A percentile compares a stretch with the other conserved stretches of the same genome.
Evolutionary conservation across 37 sponge, comb jelly and placozoan species (phyloP).

Genomic region (Diacarnus erythraeanus): DNA sequence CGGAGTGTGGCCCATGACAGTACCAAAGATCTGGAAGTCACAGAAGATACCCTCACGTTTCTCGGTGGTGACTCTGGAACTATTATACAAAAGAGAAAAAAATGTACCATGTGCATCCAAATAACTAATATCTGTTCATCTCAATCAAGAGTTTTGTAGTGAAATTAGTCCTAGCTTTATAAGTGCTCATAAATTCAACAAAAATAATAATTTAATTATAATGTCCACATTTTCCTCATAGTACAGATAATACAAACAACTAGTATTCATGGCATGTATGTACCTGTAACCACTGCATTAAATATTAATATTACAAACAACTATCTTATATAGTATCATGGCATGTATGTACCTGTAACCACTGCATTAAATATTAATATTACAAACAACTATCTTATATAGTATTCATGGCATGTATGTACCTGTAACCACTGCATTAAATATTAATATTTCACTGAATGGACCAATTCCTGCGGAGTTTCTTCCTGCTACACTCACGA

Average conservation of each 20-base stretch:
- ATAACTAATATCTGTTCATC: no score
- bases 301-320: not conserved
- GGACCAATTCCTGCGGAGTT: constrained; percentile 16
- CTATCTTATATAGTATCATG: not conserved
- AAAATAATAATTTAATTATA: no score
- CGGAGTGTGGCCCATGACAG: not conserved
- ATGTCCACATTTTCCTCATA: not conserved
- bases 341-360: not conserved
- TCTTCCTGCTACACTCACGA: not conserved
- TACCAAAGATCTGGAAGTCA: not conserved
- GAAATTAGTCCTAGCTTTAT: not conserved
- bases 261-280: no score
- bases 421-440: not conserved
- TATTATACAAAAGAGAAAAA: no score
- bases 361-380: not conserved
- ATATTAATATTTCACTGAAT: not conserved
- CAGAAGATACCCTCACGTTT: not conserved
- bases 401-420: no score
- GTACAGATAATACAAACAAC: not conserved
- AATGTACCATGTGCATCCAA: no score
- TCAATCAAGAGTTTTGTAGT: not conserved
- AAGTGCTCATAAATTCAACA: not conserved
- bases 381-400: not conserved
- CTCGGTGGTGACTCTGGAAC: not conserved
- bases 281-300: not conserved